Base-by-base conservation (phyloP, 92 coral and sea anemone genomes). In the Anthopleura xanthogrammica region DNA sequence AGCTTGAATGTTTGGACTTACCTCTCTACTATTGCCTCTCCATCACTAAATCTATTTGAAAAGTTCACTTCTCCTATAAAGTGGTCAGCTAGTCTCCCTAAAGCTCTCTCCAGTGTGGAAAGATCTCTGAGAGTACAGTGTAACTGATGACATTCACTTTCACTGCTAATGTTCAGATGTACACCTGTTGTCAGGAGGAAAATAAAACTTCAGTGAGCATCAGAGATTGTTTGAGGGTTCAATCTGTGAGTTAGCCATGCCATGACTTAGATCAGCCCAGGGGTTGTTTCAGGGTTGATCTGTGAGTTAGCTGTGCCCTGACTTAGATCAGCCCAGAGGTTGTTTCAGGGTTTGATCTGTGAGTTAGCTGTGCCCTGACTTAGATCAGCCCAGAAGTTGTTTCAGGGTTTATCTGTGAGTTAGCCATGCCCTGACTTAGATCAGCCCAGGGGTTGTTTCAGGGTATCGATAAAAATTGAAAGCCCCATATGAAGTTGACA, bases 61-160 rank as follows among this genome's bases (percentile, higher is more conserved):
- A 96, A 96, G 88, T 96, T 92, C 75, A 93, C 95, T 81, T 96
- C 99, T 48, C 99, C 99, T 72, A 91, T 92, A 79, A 96, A 96
- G 78, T 96, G 99, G 52, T 91, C 99, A 19, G 95, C 97, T 39
- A 96, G 92, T 54, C 99, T 89, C 52, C 99, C 99, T 16, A 96
- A 78, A 8, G 95, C 95, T 71, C 99, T 92, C 83, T 94, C 98
- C 89, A 92, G 87, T 36, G 98, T 96, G 8, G 99, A 87, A 65
- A 96, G 87, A 80, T 96, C 99, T 79, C 99, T 85, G 14, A 94
- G 87, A 5, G 91, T 89, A 79, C 95, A 94, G 87, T 96, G 99
- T 16, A 96, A 90, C 3, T 94, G 96, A 55, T 89, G 92, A 77
- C 97, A 94, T 55, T 96, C 98, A 29, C 77, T 87, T 72, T 96